Evolutionary conservation across 2,113 vertebrate genomes (phyloP).

Genomic region (Oryctolagus cuniculus): DNA sequence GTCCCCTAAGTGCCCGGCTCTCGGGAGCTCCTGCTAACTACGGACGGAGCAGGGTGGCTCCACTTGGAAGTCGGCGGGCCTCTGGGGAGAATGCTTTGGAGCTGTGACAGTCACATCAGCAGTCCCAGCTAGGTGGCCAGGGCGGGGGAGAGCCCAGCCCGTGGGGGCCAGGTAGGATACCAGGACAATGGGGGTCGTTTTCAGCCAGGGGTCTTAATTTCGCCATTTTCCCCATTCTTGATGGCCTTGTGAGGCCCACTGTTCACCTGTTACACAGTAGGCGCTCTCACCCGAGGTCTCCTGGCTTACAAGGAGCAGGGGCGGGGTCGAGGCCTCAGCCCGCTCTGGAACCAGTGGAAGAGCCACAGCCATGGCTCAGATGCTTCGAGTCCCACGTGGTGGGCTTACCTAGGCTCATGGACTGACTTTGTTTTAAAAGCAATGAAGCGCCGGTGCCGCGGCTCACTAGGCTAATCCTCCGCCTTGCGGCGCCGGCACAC

Average conservation of each 20-base stretch:
- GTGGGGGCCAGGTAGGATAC: too few species aligned
- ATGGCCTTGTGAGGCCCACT: neutral
- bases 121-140: neutral
- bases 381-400: too few species aligned
- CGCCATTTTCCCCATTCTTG: neutral
- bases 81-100: neutral
- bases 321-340: too few species aligned
- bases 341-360: neutral
- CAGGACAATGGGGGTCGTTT: neutral
- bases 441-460: too few species aligned
- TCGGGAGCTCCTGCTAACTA: slow-evolving; percentile 70
- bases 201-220: neutral
- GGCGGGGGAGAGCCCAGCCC: neutral
- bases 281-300: neutral
- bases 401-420: rapidly evolving
- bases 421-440: neutral
- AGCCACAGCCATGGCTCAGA: rapidly evolving
- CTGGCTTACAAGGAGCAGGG: neutral
- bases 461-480: too few species aligned
- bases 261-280: neutral
- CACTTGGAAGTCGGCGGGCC: slow-evolving; percentile 56
- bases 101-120: slow-evolving; percentile 52
- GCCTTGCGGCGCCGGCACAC: too few species aligned
- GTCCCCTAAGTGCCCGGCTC: neutral
- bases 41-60: neutral